Base-by-base conservation (phyloP, 2,113 vertebrate species). In the Dendrocopos noguchii region DNA sequence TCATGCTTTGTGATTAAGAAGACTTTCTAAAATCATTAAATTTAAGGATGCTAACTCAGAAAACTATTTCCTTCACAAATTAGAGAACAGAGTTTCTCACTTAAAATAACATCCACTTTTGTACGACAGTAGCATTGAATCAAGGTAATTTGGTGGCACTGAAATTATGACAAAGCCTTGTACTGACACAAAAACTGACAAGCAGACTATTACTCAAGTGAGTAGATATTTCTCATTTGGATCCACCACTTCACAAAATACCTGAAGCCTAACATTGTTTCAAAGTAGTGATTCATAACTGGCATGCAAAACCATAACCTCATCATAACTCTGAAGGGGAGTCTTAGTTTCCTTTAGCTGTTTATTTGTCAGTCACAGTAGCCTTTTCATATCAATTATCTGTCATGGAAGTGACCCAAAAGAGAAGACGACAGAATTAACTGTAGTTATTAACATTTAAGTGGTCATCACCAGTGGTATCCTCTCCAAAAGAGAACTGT, bases 51-150 rank as follows among this genome's bases (percentile, higher is more conserved):
- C 85, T 91, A 92, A 90, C 80, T 65, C 88, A 94, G 92, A 93
- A 97, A 97, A 95, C 75, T 4, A 76, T 3, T 88, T 95, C 82
- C 86, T 92, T 74, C 55, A 67, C 76, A 94, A 91, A 88, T 89
- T 66, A 90, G 80, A 89, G 94, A 95, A 86, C 94, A 95, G 55
- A 89, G 79, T 83, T 95, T 93, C 96, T 96, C 86, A 94, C 82
- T 93, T 94, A 93, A 97, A 90, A 64, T 68, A 97, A 96, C 88
- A 95, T 88, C 91, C 92, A 94, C 87, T 96, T 96, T 78, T 96
- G 91, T 91, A 96, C 25, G 11, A 96, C 71, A 88, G 87, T 77
- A 95, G 87, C 93, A 91, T 84, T 93, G 79, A 84, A 93, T 71
- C 84, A 96, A 76, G 83, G 87, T 89, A 85, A 93, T 94, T 92